Percentiles rank a stretch among this genome's conserved stretches.
Evolutionary conservation across 2,888 invertebrate genomes (phyloP).

Genomic region (Alloscopus bannaensis): DNA sequence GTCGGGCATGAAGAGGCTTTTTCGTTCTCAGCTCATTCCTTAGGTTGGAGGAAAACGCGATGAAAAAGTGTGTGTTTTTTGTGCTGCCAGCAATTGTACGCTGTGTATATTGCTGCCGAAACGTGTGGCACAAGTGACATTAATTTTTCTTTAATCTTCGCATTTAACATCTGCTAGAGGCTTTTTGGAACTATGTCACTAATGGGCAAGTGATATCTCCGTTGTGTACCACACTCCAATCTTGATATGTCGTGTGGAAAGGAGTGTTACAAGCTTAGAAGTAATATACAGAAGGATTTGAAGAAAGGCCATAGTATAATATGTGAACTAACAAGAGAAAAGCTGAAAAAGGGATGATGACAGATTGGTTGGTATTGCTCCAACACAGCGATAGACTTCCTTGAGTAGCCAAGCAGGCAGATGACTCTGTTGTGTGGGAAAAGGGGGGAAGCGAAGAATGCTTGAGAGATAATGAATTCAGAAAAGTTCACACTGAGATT

Average conservation of each 20-base stretch:
- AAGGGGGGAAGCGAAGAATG: constrained; percentile 1
- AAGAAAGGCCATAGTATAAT: constrained; percentile 1
- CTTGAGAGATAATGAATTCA: constrained; percentile 5
- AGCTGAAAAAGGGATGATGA: constrained; percentile 33
- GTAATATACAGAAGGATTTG: constrained; percentile 4
- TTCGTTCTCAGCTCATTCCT: background rate
- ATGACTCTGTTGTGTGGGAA: constrained; percentile 3
- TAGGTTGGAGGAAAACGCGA: constrained; percentile 3
- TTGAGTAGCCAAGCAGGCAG: background rate
- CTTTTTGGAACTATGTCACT: constrained; percentile 31
- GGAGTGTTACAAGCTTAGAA: background rate
- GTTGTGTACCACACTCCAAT: background rate
- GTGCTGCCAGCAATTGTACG: constrained; percentile 2
- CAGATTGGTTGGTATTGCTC: constrained; percentile 46
- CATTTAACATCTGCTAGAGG: constrained; percentile 46
- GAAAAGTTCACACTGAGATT: background rate
- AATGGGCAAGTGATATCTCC: constrained; percentile 36
- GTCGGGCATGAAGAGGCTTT: constrained; percentile 24
- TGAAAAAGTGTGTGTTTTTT: constrained; percentile 26
- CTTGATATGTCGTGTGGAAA: background rate
- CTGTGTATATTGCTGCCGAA: constrained; percentile 48
- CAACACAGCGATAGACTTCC: background rate
- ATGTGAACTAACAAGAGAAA: constrained; percentile 19
- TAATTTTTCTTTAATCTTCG: constrained; percentile 58
- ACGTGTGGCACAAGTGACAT: constrained; percentile 62